Conservation (phyloP, 35 echinoderm and acorn worm genomes). For the Diadema setosum region DNA sequence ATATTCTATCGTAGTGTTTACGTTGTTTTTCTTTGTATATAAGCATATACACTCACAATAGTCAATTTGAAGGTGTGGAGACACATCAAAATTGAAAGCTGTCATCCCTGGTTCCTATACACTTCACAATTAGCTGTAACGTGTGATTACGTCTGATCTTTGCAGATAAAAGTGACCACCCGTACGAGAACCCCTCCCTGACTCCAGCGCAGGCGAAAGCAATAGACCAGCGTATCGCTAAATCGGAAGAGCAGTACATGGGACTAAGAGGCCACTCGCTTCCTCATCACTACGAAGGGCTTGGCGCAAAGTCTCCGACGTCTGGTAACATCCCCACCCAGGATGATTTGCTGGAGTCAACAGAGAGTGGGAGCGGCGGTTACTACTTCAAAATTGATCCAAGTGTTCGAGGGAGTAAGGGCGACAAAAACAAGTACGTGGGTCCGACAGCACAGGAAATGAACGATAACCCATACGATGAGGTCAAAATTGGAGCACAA, state of each 20-base stretch:
- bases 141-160: too few species aligned
- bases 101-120: too few species aligned
- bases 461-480: too few species aligned
- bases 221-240: neutral
- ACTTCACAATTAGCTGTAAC: too few species aligned
- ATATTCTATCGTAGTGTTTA: too few species aligned
- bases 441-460: too few species aligned
- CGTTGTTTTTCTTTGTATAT: too few species aligned
- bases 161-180: neutral
- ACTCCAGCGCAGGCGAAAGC: neutral
- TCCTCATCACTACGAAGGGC: neutral
- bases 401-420: neutral
- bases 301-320: neutral
- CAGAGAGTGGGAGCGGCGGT: neutral
- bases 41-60: too few species aligned
- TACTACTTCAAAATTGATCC: neutral
- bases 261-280: neutral
- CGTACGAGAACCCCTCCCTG: neutral
- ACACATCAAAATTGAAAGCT: too few species aligned
- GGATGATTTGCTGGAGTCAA: neutral
- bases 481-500: too few species aligned
- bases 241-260: neutral
- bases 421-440: too few species aligned
- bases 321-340: neutral
- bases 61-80: too few species aligned